Evolutionary conservation across 2,797 vertebrate species (phyloP), one percentile per base, ranked within the genome.

Genomic region (Argyrosomus regius): DNA sequence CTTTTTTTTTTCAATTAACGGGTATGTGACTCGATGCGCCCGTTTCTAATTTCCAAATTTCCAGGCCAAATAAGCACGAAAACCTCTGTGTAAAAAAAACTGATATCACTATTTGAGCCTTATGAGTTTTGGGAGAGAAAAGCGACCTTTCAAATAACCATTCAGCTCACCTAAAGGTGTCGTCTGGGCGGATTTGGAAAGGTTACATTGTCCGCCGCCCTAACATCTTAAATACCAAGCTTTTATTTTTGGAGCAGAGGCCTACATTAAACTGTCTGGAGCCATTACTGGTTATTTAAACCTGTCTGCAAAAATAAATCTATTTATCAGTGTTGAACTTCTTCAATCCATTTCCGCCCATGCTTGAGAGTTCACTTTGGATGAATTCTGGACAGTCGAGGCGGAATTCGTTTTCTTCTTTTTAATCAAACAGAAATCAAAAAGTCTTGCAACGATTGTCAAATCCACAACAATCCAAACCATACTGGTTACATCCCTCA

Each of bases 161-260:
- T 5, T n/a, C 28, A 14, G 39, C 24, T 45, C 39, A 53, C 0
- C 57, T 16, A 13, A 54, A 72, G n/a, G 17, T 79, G 3, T 12
- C 43, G 24, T 13, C 17, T 48, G 7, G 10, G 35, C 14, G 20
- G n/a, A 41, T 77, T 65, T 75, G 8, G 7, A 41, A 66, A 49
- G 14, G 10, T 45, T 31, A 28, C 18, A 12, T 28, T 11, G 20
- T 24, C 20, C 12, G 31, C 3, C 50, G 26, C 18, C 4, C 14
- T 18, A 49, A 52, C 16, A 9, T 24, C 24, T 13, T 56, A 17
- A 62, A 76, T 26, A 26, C 13, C 12, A 64, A 45, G 3, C 4
- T 56, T 76, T 52, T 26, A 4, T 49, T 75, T 53, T 39, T 12
- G 11, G 41, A 5, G 20, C 10, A 52, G 48, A 82, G 62, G 72